Conservation (phyloP, 2,113 vertebrate genomes). For the Istiophorus platypterus region DNA sequence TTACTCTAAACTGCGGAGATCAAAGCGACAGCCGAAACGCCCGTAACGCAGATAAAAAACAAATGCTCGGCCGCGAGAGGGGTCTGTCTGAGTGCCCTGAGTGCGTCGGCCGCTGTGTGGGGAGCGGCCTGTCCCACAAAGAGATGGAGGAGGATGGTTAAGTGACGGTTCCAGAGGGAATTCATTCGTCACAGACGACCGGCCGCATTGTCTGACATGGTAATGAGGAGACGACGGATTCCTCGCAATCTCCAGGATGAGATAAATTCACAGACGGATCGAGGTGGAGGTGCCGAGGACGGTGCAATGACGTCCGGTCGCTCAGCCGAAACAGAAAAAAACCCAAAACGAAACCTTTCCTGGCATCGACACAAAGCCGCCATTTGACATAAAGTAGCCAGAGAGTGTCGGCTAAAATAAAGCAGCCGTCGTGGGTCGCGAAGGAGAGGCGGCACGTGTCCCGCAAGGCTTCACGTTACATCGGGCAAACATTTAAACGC, state of each 20-base stretch:
- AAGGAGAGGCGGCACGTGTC: not conserved
- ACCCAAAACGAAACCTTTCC: no score
- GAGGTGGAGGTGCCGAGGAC: no score
- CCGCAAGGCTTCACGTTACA: not conserved
- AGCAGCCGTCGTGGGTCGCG: no score
- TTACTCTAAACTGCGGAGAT: not conserved
- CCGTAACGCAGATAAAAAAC: not conserved
- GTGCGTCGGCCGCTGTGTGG: not conserved
- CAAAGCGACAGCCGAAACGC: not conserved
- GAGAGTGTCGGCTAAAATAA: not conserved
- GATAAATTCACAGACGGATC: not conserved
- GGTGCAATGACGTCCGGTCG: not conserved
- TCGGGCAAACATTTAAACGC: conserved; percentile 14
- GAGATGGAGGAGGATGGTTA: not conserved
- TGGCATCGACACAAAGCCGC: no score
- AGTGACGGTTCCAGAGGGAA: conserved; percentile 3
- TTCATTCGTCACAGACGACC: conserved; percentile 28
- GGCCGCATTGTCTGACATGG: conserved; percentile 16
- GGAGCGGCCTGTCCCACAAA: not conserved
- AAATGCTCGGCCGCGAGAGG: not conserved
- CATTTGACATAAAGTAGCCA: no score
- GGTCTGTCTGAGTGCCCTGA: not conserved
- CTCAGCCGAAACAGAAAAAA: not conserved
- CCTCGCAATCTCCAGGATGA: not conserved
- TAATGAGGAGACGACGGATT: conserved; percentile 3